Evolutionary conservation across 2,113 vertebrate species (phyloP).

Genomic region (Rhadina sibilatrix): DNA sequence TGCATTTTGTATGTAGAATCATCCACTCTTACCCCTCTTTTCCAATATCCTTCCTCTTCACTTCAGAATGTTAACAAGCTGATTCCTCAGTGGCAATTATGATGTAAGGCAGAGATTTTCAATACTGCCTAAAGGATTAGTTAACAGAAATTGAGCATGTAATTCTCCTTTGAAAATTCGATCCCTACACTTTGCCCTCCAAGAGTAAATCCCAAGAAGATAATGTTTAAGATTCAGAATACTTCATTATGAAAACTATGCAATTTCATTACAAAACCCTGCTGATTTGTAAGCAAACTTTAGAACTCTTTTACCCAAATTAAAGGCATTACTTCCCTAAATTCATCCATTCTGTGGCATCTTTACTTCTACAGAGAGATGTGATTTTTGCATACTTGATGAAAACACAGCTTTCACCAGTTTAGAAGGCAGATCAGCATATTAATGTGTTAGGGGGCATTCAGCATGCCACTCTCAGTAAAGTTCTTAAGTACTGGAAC

Average conservation of each 20-base stretch:
- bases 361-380: neutral
- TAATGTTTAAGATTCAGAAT: neutral
- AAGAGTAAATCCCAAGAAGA: constrained; percentile 5
- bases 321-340: neutral
- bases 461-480: neutral
- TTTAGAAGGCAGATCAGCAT: neutral
- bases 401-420: neutral
- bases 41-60: neutral
- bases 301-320: neutral
- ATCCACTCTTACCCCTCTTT: neutral
- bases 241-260: neutral
- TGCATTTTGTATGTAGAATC: neutral
- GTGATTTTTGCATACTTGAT: neutral
- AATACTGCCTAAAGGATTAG: neutral
- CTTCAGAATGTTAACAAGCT: neutral
- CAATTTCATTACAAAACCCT: neutral
- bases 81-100: neutral
- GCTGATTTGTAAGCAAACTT: neutral
- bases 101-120: neutral
- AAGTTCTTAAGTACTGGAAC: neutral
- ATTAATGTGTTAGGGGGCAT: neutral
- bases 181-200: neutral
- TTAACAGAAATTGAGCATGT: neutral
- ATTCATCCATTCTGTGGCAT: neutral
- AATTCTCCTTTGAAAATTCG: constrained; percentile 10